Conservation (phyloP, 23 tunicate genomes). For the Trididemnum clinides region DNA sequence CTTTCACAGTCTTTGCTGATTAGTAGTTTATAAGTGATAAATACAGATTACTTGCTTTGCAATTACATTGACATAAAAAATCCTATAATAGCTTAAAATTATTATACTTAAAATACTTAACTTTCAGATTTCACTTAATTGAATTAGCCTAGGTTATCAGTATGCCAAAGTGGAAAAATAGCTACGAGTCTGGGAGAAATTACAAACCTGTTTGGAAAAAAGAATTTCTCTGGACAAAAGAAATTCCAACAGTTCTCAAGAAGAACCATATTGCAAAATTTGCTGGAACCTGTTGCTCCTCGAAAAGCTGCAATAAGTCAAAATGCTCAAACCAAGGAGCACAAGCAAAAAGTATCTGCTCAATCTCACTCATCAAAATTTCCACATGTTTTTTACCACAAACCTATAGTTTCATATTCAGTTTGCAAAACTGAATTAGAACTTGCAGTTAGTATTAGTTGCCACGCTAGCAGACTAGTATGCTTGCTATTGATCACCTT, state of each 20-base stretch:
- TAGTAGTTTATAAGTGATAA: background rate
- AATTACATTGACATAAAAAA: background rate
- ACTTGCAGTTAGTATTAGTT: background rate
- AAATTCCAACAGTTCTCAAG: background rate
- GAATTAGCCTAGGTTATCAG: background rate
- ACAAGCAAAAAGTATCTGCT: conserved; percentile 21
- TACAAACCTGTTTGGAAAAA: conserved; percentile 27
- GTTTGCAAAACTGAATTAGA: conserved; percentile 15
- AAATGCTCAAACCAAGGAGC: conserved; percentile 33
- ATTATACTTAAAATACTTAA: background rate
- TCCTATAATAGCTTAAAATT: background rate
- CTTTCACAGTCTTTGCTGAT: background rate
- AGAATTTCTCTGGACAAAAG: conserved; percentile 33
- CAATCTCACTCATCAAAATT: conserved; percentile 4
- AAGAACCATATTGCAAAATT: conserved; percentile 11
- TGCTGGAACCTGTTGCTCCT: conserved; percentile 28
- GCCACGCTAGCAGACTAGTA: conserved; percentile 4
- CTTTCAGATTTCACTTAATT: background rate
- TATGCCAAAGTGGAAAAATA: conserved; percentile 23
- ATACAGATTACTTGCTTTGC: background rate
- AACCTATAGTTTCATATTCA: background rate
- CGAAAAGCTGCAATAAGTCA: conserved; percentile 24
- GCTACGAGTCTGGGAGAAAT: conserved; percentile 11
- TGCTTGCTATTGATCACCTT: conserved; percentile 17
- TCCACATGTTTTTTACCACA: background rate